Evolutionary conservation across 2,797 vertebrate genomes (phyloP), one percentile per base, ranked within the genome.

Genomic region (Adelosebastes latens): DNA sequence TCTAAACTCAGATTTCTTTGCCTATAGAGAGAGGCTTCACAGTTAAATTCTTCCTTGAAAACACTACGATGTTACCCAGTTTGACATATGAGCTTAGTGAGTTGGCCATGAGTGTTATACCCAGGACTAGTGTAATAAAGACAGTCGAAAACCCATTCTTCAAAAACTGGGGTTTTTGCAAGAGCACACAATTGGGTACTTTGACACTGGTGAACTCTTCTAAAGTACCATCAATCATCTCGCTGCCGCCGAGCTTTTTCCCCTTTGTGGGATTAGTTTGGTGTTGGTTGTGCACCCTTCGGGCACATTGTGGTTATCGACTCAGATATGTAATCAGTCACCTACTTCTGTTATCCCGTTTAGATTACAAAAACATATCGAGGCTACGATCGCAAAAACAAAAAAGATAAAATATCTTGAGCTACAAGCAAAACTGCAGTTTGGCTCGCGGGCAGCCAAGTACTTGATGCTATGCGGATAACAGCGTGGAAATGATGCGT

Each of bases 401-500:
- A 64, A 49, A 42, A 31, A 81, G 67, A 84, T 85, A 25, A 60
- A 72, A 36, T 61, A 83, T 75, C 74, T 69, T 42, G 20, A 69
- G 32, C 82, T 73, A 60, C 65, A 36, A 68, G 70, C 53, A 46
- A 87, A 90, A 82, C 63, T 84, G 88, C 75, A 80, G 77, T 81
- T 88, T 82, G 64, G 56, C 80, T 90, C 79, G 72, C 14, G 53
- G 75, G 74, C 84, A 71, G 83, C 85, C 76, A 72, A 88, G 81
- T 55, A 36, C 64, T 88, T 75, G 83, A 88, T 89, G 89, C 80
- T 69, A 34, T 75, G 87, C 16, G 89, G 89, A 92, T 91, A 89
- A 88, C 86, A 79, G 86, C 25, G 72, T 90, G 91, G 88, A 92
- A 92, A 93, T 91, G 94, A 94, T 77, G 92, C 91, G 86, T 94